Evolutionary conservation across 2,113 vertebrate species (phyloP), one percentile per base, ranked within the genome.

Genomic region (Oreochromis aureus): DNA sequence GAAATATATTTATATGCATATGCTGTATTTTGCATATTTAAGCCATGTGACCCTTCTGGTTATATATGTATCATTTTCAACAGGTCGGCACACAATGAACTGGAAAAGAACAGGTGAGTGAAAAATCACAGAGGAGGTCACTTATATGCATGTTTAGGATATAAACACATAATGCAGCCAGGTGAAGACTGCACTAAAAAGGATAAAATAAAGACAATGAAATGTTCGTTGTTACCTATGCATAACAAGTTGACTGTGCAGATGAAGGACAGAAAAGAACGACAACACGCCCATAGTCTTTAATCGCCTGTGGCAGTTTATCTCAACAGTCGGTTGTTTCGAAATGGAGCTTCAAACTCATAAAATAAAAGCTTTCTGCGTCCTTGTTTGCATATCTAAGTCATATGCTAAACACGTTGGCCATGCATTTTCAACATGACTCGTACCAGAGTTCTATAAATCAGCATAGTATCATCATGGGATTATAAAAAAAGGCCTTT

Each of bases 71-170:
- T 82, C 55, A 44, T 79, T 85, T 69, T 89, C 76, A 53, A 94
- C 96, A 99, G 98, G 95, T 99, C 98, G 90, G 98, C 98, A 89
- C 98, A 99, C 96, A 99, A 99, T 10, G 98, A 99, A 94, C 95
- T 98, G 95, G 98, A 98, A 96, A 99, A 99, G 94, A 99, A 99
- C 94, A 96, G 98, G 98, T 99, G 95, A 98, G 98, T 92, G n/a
- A 71, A 80, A 55, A 36, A 6, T 54, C 12, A 61, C 2, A 36
- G 3, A 78, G 19, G 10, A 51, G 22, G 46, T 73, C 7, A 34
- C 81, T 66, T 91, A 6, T 55, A 13, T 90, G 66, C 41, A 48
- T 76, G 34, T 54, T 87, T 87, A 34, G 76, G 34, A 53, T 27
- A 22, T 4, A 87, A 79, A 83, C 51, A 66, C 11, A 7, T 22